Percentiles rank a stretch among this genome's conserved stretches.
Evolutionary conservation across 2,888 invertebrate species (phyloP).

Genomic region (Sphaerophoria rueppellii): DNA sequence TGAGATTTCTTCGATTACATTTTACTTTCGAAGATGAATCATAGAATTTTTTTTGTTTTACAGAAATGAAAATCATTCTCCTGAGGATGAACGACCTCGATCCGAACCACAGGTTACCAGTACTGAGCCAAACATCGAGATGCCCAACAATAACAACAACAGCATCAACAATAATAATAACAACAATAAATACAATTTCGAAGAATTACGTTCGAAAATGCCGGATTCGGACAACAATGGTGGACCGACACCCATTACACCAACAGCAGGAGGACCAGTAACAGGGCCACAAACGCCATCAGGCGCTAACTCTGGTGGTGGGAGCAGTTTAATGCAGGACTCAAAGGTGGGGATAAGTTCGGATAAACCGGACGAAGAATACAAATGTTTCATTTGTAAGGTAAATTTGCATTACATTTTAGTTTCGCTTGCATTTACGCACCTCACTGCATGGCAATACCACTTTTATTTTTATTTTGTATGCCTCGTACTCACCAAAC

Average conservation of each 20-base stretch:
- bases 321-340: conserved; percentile 80
- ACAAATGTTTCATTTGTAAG: conserved; percentile 90
- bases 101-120: conserved; percentile 82
- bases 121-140: conserved; percentile 80
- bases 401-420: conserved; percentile 81
- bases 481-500: neutral
- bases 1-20: conserved; percentile 55
- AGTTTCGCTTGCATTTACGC: conserved; percentile 69
- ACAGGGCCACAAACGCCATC: conserved; percentile 36
- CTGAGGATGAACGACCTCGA: conserved; percentile 80
- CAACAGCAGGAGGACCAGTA: conserved; percentile 29
- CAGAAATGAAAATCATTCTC: conserved; percentile 79
- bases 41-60: conserved; percentile 7
- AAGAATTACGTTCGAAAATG: conserved; percentile 84
- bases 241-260: conserved; percentile 34
- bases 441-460: conserved; percentile 61
- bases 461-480: conserved; percentile 29
- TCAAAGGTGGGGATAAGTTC: conserved; percentile 82
- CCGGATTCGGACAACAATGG: conserved; percentile 83
- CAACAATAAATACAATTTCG: conserved; percentile 82
- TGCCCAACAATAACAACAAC: conserved; percentile 77
- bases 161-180: conserved; percentile 74
- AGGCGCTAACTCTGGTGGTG: conserved; percentile 22
- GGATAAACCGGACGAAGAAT: conserved; percentile 84
- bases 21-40: conserved; percentile 12